Percentiles rank a stretch among this genome's conserved stretches.
Evolutionary conservation across 2,888 invertebrate genomes (phyloP).

Genomic region (Acanthosoma haemorrhoidale): DNA sequence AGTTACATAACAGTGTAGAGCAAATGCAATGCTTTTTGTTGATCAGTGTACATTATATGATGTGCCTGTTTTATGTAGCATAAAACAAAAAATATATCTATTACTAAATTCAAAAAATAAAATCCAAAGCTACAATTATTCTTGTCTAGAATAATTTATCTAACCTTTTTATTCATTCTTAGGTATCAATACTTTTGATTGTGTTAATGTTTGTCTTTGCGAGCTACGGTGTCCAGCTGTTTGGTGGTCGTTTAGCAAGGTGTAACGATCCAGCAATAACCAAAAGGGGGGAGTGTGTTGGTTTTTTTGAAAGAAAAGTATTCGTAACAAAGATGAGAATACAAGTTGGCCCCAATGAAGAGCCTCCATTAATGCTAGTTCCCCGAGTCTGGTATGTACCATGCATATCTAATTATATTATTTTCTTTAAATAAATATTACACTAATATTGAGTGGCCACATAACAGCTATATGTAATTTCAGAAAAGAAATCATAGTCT

Average conservation of each 20-base stretch:
- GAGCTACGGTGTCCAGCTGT: constrained; percentile 95
- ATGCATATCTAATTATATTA: too few relatives aligned
- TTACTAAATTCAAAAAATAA: too few relatives aligned
- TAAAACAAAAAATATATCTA: too few relatives aligned
- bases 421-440: too few relatives aligned
- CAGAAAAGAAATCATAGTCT: too few relatives aligned
- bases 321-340: constrained; percentile 98
- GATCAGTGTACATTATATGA: too few relatives aligned
- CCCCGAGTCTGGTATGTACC: constrained; percentile 92
- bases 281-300: constrained; percentile 80
- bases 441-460: too few relatives aligned
- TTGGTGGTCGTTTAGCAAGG: constrained; percentile 90
- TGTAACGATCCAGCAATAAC: constrained; percentile 92
- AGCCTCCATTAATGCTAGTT: constrained; percentile 90
- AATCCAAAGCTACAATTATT: too few relatives aligned
- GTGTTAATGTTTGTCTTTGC: constrained; percentile 99
- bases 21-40: too few relatives aligned
- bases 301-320: constrained; percentile 89
- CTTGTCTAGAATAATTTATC: not conserved
- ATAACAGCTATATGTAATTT: too few relatives aligned
- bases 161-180: constrained; percentile 32
- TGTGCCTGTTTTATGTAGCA: too few relatives aligned
- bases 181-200: constrained; percentile 93
- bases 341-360: constrained; percentile 71
- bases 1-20: too few relatives aligned